A percentile compares a stretch with the other conserved stretches of the same genome.
Evolutionary conservation across 2,113 vertebrate genomes (phyloP).

Genomic region (Climacteris rufus): DNA sequence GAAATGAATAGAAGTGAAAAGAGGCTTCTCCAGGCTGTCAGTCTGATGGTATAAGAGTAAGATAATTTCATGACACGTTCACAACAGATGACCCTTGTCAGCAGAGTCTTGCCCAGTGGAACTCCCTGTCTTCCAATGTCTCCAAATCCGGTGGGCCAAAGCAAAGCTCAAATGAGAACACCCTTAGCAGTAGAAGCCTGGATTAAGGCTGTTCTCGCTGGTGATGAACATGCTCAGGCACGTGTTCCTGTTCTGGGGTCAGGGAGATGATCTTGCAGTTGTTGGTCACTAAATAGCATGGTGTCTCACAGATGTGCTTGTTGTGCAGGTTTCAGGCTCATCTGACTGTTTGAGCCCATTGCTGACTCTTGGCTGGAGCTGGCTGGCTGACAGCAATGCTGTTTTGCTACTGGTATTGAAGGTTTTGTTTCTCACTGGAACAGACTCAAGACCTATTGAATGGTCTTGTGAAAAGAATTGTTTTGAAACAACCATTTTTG

Average conservation of each 20-base stretch:
- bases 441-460: not conserved
- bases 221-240: not conserved
- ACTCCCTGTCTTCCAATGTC: not conserved
- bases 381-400: not conserved
- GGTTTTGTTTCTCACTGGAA: not conserved
- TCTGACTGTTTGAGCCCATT: not conserved
- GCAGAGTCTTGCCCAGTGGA: not conserved
- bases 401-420: not conserved
- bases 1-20: not conserved
- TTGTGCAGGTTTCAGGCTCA: not conserved
- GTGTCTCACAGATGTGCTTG: not conserved
- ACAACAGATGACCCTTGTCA: not conserved
- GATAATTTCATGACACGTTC: not conserved
- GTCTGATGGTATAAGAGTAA: not conserved
- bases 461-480: not conserved
- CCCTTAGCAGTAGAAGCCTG: not conserved
- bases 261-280: not conserved
- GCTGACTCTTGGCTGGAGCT: not conserved
- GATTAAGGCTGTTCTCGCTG: not conserved
- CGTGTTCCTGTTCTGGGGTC: not conserved
- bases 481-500: not conserved
- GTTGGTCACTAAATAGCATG: accelerated
- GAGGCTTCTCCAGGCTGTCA: not conserved
- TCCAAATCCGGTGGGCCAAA: accelerated
- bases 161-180: not conserved